These are phyloP conservation scores for Pristionchus exspectatus DNA, from an alignment of 2,888 invertebrate genomes.

Conservation along the genomic window DNA sequence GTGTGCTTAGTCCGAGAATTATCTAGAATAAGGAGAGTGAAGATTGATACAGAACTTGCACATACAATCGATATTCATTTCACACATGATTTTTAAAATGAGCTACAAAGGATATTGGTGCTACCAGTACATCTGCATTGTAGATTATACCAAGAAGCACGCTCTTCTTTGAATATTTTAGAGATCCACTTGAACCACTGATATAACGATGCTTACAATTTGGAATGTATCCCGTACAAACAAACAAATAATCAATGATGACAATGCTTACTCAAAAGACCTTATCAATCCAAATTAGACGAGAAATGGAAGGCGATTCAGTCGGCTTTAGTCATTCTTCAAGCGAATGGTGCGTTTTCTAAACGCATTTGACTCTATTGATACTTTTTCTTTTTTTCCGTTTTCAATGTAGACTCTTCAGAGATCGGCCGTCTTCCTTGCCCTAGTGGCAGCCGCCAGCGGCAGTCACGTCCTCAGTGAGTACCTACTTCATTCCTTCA, in stretches of 20 bases:
- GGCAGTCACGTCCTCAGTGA: constrained; percentile 38
- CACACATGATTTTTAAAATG: too few relatives aligned
- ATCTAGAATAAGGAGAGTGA: too few relatives aligned
- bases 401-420: not conserved
- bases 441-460: constrained; percentile 17
- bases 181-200: not conserved
- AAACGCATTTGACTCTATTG: not conserved
- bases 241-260: not conserved
- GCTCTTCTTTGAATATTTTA: not conserved
- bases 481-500: not conserved
- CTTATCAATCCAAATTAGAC: not conserved
- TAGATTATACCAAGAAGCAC: not conserved
- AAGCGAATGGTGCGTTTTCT: not conserved
- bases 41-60: too few relatives aligned
- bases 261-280: not conserved
- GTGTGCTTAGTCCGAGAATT: not conserved
- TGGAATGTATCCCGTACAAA: not conserved
- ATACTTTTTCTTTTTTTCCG: too few relatives aligned
- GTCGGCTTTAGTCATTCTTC: not conserved
- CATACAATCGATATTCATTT: too few relatives aligned
- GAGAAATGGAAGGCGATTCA: not conserved
- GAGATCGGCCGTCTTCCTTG: not conserved
- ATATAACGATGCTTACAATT: not conserved
- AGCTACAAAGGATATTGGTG: not conserved
- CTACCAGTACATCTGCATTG: not conserved